Evolutionary conservation across 2,797 vertebrate genomes (phyloP), one percentile per base, ranked within the genome.

Genomic region (Acrossocheilus fasciatus): DNA sequence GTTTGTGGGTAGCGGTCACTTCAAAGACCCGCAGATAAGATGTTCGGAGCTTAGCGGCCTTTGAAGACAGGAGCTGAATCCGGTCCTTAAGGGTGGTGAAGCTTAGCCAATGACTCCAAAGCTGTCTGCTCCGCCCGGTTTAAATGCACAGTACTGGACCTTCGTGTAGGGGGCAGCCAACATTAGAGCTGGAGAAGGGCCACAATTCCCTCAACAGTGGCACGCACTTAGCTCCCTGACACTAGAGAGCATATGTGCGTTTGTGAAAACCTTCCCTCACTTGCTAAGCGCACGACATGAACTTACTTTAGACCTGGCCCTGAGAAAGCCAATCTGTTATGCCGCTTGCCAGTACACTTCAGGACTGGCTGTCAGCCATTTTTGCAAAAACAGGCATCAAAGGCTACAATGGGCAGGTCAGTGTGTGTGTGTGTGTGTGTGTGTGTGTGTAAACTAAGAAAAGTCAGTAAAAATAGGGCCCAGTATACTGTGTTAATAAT

Each of bases 21-120:
- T 88, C 85, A 91, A 88, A 88, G 85, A 57, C 66, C 64, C n/a
- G 17, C 79, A 85, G 84, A 90, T 85, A 88, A 91, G 92, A 90
- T 75, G 72, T 78, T 86, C 75, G 81, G 75, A 72, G 85, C 86
- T 89, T 86, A 80, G 81, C 34, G 45, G 87, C 57, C 79, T 92
- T 91, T 89, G 90, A 91, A 88, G 87, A 84, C 86, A 83, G 87
- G 59, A 82, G 86, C 77, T 50, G 80, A 89, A 90, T 89, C 88
- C 54, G 74, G 81, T 90, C 79, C 90, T 91, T 88, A 90, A 83
- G 57, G 87, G 87, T 85, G 86, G 86, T 87, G 85, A 87, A 89
- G 90, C 84, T 90, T 89, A 89, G 72, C 82, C 74, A 72, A 82
- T 62, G 34, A 86, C 80, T 90, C 84, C 82, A 87, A 90, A 88